These are phyloP conservation scores for Pachyuromys duprasi DNA, from an alignment of 2,797 vertebrate genomes.

Conservation along the genomic window DNA sequence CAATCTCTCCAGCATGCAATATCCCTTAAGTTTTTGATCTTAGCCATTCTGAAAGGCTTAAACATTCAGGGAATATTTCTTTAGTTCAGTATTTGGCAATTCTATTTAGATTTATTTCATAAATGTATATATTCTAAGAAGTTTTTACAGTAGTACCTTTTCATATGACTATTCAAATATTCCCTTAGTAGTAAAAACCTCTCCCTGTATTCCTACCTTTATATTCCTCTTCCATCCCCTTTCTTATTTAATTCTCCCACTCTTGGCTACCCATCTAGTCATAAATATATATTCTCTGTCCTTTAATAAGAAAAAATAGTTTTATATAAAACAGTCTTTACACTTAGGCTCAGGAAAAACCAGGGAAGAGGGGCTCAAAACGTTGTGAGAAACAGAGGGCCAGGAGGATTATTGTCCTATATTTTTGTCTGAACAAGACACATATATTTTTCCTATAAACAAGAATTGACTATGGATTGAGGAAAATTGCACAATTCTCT, in stretches of 20 bases:
- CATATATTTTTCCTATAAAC: neutral
- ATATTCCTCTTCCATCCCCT: neutral
- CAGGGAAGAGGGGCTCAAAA: neutral
- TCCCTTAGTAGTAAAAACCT: neutral
- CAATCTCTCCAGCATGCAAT: no score
- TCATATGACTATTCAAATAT: neutral
- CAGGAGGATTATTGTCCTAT: neutral
- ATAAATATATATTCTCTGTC: neutral
- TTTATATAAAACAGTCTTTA: neutral
- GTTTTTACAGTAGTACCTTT: neutral
- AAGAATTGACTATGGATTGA: neutral
- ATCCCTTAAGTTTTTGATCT: no score
- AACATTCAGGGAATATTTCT: no score
- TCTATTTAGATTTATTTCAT: neutral
- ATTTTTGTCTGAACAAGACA: neutral
- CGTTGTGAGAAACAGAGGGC: neutral
- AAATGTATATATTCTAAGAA: neutral
- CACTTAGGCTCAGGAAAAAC: neutral
- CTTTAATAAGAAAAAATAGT: neutral
- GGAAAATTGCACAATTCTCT: no score
- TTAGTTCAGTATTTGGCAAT: neutral
- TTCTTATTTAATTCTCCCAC: no score
- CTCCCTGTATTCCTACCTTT: neutral
- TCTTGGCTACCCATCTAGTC: neutral
- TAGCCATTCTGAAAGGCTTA: no score